Conservation (phyloP, 2,888 invertebrate species). For the Drosophila aldrichi region DNA sequence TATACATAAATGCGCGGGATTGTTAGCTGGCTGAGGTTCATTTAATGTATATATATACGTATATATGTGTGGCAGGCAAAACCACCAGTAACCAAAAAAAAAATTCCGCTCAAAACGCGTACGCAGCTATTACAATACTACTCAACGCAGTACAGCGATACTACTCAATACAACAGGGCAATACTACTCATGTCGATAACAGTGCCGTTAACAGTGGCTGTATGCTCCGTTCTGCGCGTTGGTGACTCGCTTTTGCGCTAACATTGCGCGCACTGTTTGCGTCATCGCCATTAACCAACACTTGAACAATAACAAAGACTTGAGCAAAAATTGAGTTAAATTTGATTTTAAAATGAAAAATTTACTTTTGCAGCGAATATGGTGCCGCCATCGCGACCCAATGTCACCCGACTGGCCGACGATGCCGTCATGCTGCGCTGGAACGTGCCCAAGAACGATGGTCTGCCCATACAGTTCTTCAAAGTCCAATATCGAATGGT, state of each 20-base stretch:
- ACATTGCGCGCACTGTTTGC: slow-evolving; percentile 9
- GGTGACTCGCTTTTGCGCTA: slow-evolving; percentile 7
- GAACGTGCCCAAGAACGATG: slow-evolving; percentile 92
- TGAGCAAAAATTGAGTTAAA: background rate
- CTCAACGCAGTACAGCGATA: slow-evolving; percentile 43
- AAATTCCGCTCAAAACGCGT: slow-evolving; percentile 61
- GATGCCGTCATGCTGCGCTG: slow-evolving; percentile 97
- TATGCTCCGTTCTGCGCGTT: background rate
- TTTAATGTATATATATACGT: slow-evolving; percentile 8
- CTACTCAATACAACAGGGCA: slow-evolving; percentile 36
- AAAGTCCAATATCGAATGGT: slow-evolving; percentile 91
- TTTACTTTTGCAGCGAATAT: slow-evolving; percentile 87
- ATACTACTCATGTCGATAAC: slow-evolving; percentile 38
- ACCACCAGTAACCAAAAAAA: slow-evolving; percentile 29
- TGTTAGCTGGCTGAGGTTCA: slow-evolving; percentile 16
- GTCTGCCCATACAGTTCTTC: slow-evolving; percentile 94
- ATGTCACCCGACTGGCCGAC: slow-evolving; percentile 94
- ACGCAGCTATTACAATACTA: slow-evolving; percentile 51
- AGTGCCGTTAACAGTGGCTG: slow-evolving; percentile 20
- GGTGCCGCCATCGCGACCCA: slow-evolving; percentile 95
- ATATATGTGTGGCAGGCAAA: slow-evolving; percentile 28
- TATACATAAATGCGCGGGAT: slow-evolving; percentile 51
- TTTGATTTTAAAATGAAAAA: background rate
- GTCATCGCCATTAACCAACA: slow-evolving; percentile 6
- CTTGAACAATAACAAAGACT: background rate